Percentiles rank a stretch among this genome's conserved stretches.
Evolutionary conservation across 2,888 invertebrate genomes (phyloP).

Genomic region (Seira ritae): DNA sequence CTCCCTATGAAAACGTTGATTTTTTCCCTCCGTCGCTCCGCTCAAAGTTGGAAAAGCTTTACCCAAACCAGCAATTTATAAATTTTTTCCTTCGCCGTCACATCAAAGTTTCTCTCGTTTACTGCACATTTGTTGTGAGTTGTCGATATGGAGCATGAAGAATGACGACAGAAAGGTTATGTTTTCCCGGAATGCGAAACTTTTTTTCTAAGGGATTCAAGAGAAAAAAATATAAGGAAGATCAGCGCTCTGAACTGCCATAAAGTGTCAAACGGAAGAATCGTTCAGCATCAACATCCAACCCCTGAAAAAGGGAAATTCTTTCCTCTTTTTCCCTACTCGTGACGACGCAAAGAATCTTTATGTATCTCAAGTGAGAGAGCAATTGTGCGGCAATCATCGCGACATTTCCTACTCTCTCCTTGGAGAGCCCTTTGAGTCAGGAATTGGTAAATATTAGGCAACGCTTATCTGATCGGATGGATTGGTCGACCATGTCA

Average conservation of each 20-base stretch:
- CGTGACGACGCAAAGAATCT: background rate
- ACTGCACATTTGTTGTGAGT: background rate
- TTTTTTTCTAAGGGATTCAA: background rate
- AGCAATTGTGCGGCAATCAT: conserved; percentile 35
- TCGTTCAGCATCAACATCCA: conserved; percentile 34
- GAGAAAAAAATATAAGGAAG: conserved; percentile 18
- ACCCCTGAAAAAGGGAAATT: conserved; percentile 28
- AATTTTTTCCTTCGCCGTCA: background rate
- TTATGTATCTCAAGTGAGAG: background rate
- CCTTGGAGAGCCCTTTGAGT: conserved; percentile 51
- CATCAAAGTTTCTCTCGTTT: background rate
- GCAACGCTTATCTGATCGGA: too few species aligned
- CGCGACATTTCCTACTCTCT: conserved; percentile 1
- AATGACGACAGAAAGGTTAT: background rate
- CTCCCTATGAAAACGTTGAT: background rate
- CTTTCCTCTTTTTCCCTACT: background rate
- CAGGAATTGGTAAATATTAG: conserved; percentile 45
- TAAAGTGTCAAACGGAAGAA: conserved; percentile 44
- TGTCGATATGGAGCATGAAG: background rate
- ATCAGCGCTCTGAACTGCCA: conserved; percentile 52
- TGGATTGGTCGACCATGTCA: too few species aligned
- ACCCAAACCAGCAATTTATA: conserved; percentile 16
- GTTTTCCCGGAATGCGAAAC: too few species aligned
- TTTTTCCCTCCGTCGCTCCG: background rate
- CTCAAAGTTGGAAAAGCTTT: background rate